phyloP scores from a whole-genome alignment of 2,113 vertebrate genomes.

The Rhea americana region DNA sequence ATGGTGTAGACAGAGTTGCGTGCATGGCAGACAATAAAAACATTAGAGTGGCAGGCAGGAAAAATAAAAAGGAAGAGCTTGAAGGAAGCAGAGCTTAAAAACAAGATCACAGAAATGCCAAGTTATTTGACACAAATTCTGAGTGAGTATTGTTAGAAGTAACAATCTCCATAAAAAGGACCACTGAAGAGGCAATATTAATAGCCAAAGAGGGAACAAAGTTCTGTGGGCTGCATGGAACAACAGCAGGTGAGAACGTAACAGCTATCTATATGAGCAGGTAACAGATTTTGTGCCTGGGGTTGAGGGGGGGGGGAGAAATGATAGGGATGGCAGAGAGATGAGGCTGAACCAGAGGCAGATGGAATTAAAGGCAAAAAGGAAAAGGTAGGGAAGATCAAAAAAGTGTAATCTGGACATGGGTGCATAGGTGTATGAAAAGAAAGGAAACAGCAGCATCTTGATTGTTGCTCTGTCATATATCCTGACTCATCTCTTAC shows the following conservation, averaged over 20 bases:
- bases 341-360: background rate
- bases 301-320: too few species aligned
- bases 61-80: background rate
- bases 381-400: background rate
- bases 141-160: background rate
- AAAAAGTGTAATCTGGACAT: background rate
- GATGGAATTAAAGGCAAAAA: background rate
- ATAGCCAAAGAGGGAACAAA: background rate
- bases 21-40: background rate
- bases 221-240: background rate
- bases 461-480: background rate
- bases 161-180: background rate
- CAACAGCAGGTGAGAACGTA: background rate
- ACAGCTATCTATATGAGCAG: background rate
- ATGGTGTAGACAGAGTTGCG: background rate
- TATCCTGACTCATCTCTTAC: background rate
- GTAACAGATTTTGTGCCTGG: background rate
- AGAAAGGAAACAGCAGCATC: background rate
- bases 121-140: background rate
- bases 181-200: background rate
- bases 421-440: background rate
- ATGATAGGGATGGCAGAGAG: background rate
- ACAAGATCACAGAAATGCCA: background rate
- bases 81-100: background rate
- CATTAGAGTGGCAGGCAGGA: background rate